phyloP scores from a whole-genome alignment of 2,113 vertebrate genomes.

The Illadopsis cleaveri region DNA sequence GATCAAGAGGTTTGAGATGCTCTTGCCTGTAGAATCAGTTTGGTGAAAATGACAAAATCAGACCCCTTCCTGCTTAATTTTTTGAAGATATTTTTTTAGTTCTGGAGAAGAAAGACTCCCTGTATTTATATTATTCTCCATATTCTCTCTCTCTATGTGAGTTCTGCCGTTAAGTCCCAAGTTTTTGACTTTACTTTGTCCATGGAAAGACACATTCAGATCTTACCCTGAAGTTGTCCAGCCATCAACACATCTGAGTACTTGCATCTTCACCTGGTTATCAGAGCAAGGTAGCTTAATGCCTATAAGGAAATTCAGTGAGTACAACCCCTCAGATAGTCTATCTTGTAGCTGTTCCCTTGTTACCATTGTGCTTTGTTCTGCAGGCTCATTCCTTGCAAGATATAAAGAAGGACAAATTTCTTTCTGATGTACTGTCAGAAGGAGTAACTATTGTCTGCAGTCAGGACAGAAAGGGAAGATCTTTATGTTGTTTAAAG shows the following conservation, averaged over 20 bases:
- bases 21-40: neutral
- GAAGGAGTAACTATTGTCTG: neutral
- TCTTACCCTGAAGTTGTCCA: neutral
- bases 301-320: neutral
- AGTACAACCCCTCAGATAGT: neutral
- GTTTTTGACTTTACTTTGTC: neutral
- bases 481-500: neutral
- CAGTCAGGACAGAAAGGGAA: neutral
- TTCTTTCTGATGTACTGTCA: neutral
- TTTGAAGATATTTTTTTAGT: neutral
- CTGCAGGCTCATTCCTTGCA: neutral
- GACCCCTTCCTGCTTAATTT: neutral
- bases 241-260: neutral
- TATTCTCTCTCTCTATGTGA: neutral
- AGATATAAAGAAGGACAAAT: neutral
- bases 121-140: neutral
- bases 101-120: neutral
- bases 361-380: neutral
- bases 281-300: neutral
- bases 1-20: neutral
- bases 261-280: neutral
- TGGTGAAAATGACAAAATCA: neutral
- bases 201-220: neutral
- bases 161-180: neutral
- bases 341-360: neutral